These are phyloP conservation scores for Eublepharis macularius DNA, from an alignment of 2,113 vertebrate species.

Conservation along the genomic window DNA sequence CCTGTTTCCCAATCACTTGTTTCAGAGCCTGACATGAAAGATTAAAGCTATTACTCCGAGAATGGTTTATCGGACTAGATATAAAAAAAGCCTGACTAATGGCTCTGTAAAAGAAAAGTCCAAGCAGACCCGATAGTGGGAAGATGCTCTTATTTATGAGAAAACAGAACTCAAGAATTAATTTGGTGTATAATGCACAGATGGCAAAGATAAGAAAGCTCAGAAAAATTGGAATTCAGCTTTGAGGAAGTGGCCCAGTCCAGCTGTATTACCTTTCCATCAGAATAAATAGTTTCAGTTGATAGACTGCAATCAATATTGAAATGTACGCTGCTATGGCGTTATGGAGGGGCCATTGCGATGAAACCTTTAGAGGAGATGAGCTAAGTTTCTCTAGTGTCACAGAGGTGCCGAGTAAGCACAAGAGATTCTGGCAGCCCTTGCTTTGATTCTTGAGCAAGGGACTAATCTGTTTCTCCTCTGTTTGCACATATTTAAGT, in stretches of 20 bases:
- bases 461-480: too few relatives aligned
- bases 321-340: background rate
- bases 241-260: constrained; percentile 11
- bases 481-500: too few relatives aligned
- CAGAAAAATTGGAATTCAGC: constrained; percentile 1
- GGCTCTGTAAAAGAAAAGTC: constrained; percentile 26
- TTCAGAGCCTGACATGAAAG: constrained; percentile 12
- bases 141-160: constrained; percentile 8
- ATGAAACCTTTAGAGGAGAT: background rate
- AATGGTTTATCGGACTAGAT: constrained; percentile 1
- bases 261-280: background rate
- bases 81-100: background rate
- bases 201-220: background rate
- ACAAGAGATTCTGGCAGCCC: background rate
- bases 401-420: background rate
- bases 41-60: constrained; percentile 33
- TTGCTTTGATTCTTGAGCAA: background rate
- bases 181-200: constrained; percentile 34
- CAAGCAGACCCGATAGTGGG: background rate
- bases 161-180: constrained; percentile 22
- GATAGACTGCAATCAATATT: background rate
- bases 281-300: background rate
- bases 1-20: constrained; percentile 11
- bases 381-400: background rate
- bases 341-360: too few relatives aligned